Evolutionary conservation across 1,140 invertebrate genomes (phyloP).

Genomic region (Melanaphis sacchari): DNA sequence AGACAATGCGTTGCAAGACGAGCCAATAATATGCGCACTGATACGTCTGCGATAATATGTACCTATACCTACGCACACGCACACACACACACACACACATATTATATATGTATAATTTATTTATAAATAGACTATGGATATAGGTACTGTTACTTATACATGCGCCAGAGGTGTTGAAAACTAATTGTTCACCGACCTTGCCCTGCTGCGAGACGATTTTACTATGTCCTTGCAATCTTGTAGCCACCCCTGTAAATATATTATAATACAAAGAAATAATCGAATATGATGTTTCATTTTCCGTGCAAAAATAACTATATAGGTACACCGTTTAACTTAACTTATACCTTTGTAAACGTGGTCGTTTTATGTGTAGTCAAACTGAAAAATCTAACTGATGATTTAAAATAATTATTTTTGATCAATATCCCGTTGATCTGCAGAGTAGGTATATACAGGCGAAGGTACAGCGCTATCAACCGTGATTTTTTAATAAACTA

Average conservation of each 20-base stretch:
- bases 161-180: neutral
- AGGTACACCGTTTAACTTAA: neutral
- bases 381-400: neutral
- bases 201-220: neutral
- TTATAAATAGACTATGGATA: neutral
- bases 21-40: neutral
- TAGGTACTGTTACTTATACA: neutral
- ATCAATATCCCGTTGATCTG: neutral
- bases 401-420: neutral
- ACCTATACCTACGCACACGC: neutral
- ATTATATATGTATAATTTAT: neutral
- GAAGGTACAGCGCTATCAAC: no score
- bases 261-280: neutral
- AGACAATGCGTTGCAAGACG: neutral
- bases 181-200: neutral
- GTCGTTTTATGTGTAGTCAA: neutral
- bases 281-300: neutral
- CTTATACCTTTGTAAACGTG: no score
- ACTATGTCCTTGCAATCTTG: neutral
- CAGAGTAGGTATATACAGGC: no score
- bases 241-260: neutral
- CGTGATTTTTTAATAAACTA: neutral
- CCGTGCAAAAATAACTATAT: neutral
- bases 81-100: neutral
- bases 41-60: neutral